These are phyloP conservation scores for Tuberolachnus salignus DNA, from an alignment of 2,888 invertebrate genomes.

Conservation along the genomic window DNA sequence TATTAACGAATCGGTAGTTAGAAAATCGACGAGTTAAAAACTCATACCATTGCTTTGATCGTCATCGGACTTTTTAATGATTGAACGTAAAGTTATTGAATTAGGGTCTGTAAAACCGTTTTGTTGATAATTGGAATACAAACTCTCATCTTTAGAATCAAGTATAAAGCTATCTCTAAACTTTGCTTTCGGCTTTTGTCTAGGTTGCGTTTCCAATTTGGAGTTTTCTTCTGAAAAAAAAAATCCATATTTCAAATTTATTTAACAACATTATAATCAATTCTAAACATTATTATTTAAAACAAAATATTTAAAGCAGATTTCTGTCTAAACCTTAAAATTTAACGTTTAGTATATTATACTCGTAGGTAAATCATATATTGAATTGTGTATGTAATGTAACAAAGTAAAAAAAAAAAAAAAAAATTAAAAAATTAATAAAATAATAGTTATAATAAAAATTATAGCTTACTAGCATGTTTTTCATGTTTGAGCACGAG, in stretches of 20 bases:
- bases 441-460: neutral
- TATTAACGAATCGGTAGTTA: neutral
- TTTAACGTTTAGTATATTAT: neutral
- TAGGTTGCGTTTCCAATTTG: slow-evolving; percentile 57
- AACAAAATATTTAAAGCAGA: neutral
- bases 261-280: too few species aligned
- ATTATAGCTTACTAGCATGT: slow-evolving; percentile 59
- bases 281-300: too few species aligned
- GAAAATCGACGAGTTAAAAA: neutral
- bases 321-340: neutral
- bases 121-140: slow-evolving; percentile 41
- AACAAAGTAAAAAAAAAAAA: too few species aligned
- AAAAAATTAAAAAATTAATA: neutral
- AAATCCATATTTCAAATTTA: neutral
- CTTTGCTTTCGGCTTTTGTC: slow-evolving; percentile 61
- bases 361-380: neutral
- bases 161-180: slow-evolving; percentile 61
- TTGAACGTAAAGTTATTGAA: slow-evolving; percentile 28
- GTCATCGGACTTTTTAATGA: slow-evolving; percentile 21
- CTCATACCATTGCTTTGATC: slow-evolving; percentile 25
- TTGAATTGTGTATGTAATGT: too few species aligned
- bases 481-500: slow-evolving; percentile 61
- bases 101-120: slow-evolving; percentile 37
- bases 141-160: slow-evolving; percentile 55
- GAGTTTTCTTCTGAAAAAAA: slow-evolving; percentile 58